A percentile compares a stretch with the other conserved stretches of the same genome.
phyloP scores from a whole-genome alignment of 2,797 vertebrate species.

The Pempheris klunzingeri region DNA sequence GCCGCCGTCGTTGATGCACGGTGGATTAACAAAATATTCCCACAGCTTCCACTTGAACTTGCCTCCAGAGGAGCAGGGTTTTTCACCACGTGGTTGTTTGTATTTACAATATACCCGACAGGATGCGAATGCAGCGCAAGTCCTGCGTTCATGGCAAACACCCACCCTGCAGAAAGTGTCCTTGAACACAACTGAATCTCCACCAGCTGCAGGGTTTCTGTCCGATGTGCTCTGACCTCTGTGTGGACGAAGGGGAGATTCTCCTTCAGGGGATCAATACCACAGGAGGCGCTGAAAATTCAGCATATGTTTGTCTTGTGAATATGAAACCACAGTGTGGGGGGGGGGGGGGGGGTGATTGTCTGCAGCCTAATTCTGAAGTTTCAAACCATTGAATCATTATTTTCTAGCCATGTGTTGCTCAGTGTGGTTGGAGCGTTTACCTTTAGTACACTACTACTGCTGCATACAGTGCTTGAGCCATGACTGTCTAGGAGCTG shows the following conservation, averaged over 20 bases:
- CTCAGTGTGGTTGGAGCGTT: not conserved
- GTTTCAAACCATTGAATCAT: not conserved
- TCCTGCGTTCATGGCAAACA: not conserved
- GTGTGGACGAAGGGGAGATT: slow-evolving; percentile 1
- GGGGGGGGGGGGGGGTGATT: not conserved
- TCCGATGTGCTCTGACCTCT: slow-evolving; percentile 12
- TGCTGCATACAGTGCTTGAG: not conserved
- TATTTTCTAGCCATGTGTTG: not conserved
- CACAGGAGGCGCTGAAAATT: not conserved
- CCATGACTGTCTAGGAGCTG: not conserved
- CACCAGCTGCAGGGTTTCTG: slow-evolving; percentile 27
- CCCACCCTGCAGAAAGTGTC: slow-evolving; percentile 17
- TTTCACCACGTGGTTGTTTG: not conserved
- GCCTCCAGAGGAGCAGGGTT: not conserved
- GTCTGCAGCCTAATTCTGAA: not conserved
- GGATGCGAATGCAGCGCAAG: not conserved
- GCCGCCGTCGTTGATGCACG: not conserved
- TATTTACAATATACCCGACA: not conserved
- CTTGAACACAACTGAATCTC: slow-evolving; percentile 25
- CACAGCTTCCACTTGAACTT: slow-evolving; percentile 17
- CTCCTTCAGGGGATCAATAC: slow-evolving; percentile 19
- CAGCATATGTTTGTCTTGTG: not conserved
- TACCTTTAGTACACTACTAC: not conserved
- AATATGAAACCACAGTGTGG: too few relatives aligned
- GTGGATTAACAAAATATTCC: slow-evolving; percentile 33